phyloP scores from a whole-genome alignment of 1,140 invertebrate genomes.

The Grapholita molesta region DNA sequence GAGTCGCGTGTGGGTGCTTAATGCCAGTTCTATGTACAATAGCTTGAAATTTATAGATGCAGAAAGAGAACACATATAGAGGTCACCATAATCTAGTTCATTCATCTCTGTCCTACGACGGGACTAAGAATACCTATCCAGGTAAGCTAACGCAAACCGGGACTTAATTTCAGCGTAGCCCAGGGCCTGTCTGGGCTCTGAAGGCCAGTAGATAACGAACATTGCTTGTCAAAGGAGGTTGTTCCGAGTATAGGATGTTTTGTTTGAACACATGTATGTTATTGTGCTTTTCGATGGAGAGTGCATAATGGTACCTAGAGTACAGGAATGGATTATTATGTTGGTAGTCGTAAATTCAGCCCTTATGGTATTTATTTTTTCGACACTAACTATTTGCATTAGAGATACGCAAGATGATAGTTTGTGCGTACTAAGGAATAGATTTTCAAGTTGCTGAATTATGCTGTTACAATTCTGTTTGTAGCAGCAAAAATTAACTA shows the following conservation, averaged over 20 bases:
- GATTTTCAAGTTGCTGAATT: no score
- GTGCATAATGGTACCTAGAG: background rate
- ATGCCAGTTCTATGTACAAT: no score
- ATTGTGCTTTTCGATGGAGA: background rate
- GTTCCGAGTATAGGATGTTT: background rate
- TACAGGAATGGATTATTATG: background rate
- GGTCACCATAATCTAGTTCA: background rate
- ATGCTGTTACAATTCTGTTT: no score
- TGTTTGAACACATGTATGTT: background rate
- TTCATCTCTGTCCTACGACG: background rate
- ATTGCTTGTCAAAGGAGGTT: constrained; percentile 3
- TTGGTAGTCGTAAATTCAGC: background rate
- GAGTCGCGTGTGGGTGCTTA: no score
- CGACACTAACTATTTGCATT: background rate
- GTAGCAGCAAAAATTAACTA: no score
- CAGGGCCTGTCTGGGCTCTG: background rate
- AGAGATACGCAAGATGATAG: no score
- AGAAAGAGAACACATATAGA: no score
- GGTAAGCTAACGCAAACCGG: background rate
- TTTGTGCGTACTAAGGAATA: no score
- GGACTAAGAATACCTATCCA: background rate
- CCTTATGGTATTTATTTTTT: background rate
- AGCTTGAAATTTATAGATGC: no score
- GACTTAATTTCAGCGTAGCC: background rate
- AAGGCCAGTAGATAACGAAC: background rate